A percentile compares a stretch with the other conserved stretches of the same genome.
These are phyloP conservation scores for Anthopleura xanthogrammica DNA, from an alignment of 92 coral and sea anemone species.

Conservation along the genomic window DNA sequence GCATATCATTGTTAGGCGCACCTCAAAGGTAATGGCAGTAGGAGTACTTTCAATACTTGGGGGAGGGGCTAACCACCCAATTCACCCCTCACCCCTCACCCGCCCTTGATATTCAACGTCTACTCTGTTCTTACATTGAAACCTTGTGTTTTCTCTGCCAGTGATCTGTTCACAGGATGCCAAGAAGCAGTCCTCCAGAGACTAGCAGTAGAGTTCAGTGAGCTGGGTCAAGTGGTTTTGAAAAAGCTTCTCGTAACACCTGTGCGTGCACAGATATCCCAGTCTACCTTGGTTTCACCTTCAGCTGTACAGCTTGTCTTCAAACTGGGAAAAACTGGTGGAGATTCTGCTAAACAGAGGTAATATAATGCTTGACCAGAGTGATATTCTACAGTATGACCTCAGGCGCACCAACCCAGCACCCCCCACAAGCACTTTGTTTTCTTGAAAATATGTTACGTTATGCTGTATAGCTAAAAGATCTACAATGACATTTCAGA, in stretches of 20 bases:
- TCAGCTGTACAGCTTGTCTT: constrained; percentile 84
- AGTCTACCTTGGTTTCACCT: constrained; percentile 52
- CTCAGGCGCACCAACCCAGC: too few species aligned
- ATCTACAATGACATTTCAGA: too few species aligned
- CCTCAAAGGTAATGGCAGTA: constrained; percentile 12
- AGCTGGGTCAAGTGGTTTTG: constrained; percentile 65
- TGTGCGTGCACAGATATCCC: constrained; percentile 40
- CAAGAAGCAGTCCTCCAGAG: constrained; percentile 82
- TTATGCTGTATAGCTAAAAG: too few species aligned
- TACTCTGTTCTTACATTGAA: neutral
- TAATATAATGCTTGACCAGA: neutral
- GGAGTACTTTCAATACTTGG: neutral
- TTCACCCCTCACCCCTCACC: too few species aligned
- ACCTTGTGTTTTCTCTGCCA: constrained; percentile 11
- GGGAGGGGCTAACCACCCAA: neutral
- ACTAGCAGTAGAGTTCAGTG: constrained; percentile 71
- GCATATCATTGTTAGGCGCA: constrained; percentile 26
- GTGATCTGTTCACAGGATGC: constrained; percentile 71
- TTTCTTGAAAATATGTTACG: too few species aligned
- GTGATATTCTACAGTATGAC: too few species aligned
- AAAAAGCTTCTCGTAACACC: constrained; percentile 66
- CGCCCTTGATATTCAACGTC: neutral
- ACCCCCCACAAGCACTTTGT: too few species aligned
- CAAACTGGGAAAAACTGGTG: constrained; percentile 73
- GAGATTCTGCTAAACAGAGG: constrained; percentile 47